Base-by-base conservation (phyloP, 1,140 invertebrate species). In the Lucilia cuprina region DNA sequence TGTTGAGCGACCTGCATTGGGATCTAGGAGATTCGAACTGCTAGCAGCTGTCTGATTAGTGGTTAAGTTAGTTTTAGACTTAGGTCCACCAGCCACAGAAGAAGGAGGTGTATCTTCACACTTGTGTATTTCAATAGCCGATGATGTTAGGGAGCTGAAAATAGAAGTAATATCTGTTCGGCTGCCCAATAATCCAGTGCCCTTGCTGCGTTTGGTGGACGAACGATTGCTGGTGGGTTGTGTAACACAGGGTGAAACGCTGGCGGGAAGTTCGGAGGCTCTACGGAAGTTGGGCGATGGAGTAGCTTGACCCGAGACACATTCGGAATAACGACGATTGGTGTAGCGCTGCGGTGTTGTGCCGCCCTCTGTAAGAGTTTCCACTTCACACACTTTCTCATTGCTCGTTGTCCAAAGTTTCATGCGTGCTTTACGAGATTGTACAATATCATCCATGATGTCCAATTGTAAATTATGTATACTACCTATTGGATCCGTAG, bases 371-470 rank as follows among this genome's bases (percentile, higher is more conserved):
- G 96, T 95, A 2, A 96, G 87, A 0, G 95, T 94, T 86, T 96
- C 95, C 1, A 96, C 94, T 89, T 96, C 96, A 88, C 95, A 96
- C 1, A 96, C 94, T 84, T 94, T 94, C 89, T 97, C 96, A 84
- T 93, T 94, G 80, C 95, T 94, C 3, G 95, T 96, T 77, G 95
- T 96, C 94, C 95, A 96, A 88, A 97, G 93, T 90, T 95, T 96
- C 92, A 96, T 94, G 74, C 90, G 89, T 2, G 89, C 96, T 92
- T 96, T 96, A 65, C 95, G 92, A 1, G 95, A 94, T 88, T 96
- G 95, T 25, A 96, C 94, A 55, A 97, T 96, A 87, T 96, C 95
- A 86, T 96, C 96, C 96, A 97, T 96, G 84, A 96, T 96, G 87
- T 97, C 96, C 83, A 96, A 91, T 87, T 96, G 95, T 21, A 96